A percentile compares a stretch with the other conserved stretches of the same genome.
Evolutionary conservation across 2,113 vertebrate species (phyloP).

Genomic region (Dinomys branickii): DNA sequence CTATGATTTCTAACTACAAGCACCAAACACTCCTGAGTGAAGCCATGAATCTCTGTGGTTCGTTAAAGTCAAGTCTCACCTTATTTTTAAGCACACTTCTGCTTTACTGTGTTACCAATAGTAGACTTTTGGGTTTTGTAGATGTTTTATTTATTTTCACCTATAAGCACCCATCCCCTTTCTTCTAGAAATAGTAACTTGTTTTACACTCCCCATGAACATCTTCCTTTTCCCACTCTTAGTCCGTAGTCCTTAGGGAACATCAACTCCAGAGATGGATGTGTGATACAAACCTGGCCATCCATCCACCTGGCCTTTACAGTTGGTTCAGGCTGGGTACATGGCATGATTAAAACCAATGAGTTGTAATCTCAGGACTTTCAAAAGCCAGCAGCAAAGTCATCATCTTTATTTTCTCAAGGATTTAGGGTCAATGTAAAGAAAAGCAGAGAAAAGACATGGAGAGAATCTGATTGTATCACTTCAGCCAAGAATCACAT

Average conservation of each 20-base stretch:
- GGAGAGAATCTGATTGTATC: background rate
- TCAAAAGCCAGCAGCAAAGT: background rate
- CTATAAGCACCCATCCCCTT: background rate
- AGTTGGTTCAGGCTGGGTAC: background rate
- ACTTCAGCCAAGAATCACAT: background rate
- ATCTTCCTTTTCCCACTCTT: background rate
- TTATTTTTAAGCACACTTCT: background rate
- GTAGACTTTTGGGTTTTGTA: background rate
- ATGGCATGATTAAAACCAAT: background rate
- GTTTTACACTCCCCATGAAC: background rate
- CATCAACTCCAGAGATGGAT: too few species aligned
- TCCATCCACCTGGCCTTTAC: background rate
- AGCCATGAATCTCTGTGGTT: background rate
- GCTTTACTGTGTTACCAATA: background rate
- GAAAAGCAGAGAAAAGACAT: background rate
- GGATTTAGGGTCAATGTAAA: background rate
- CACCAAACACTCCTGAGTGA: background rate
- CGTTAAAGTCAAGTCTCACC: background rate
- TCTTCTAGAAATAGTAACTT: background rate
- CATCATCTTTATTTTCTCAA: background rate
- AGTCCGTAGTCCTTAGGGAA: background rate
- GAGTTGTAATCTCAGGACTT: background rate
- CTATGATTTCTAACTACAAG: background rate
- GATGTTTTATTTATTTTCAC: background rate
- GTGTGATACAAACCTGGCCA: background rate